Evolutionary conservation across 2,113 vertebrate species (phyloP).

Genomic region (Hirundichthys speculiger): DNA sequence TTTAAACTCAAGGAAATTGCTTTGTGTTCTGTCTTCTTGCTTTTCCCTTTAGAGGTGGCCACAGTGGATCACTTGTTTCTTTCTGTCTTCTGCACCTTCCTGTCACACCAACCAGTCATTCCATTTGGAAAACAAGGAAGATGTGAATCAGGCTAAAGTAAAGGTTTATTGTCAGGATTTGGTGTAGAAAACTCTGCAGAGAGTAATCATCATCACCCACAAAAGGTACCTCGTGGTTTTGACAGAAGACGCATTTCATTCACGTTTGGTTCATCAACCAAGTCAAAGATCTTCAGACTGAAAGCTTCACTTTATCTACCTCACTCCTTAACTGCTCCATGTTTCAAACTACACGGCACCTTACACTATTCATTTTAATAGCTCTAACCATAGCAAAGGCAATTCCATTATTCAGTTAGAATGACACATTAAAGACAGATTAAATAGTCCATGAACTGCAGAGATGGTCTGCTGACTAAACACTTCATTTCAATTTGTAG

Average conservation of each 20-base stretch:
- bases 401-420: slow-evolving; percentile 46
- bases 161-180: slow-evolving; percentile 13
- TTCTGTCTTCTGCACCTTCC: too few relatives aligned
- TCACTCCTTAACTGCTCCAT: slow-evolving; percentile 24
- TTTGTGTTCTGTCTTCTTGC: too few relatives aligned
- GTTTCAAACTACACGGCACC: slow-evolving; percentile 31
- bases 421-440: slow-evolving; percentile 35
- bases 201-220: slow-evolving; percentile 2
- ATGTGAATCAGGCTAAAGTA: background rate
- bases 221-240: background rate
- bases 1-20: too few relatives aligned
- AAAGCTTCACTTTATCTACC: slow-evolving; percentile 21
- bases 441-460: slow-evolving; percentile 38
- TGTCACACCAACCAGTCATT: too few relatives aligned
- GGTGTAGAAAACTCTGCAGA: slow-evolving; percentile 1
- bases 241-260: background rate
- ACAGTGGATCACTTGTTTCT: too few relatives aligned
- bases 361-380: slow-evolving; percentile 42
- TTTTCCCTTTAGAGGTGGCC: too few relatives aligned
- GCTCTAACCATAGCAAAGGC: slow-evolving; percentile 22
- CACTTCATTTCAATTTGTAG: background rate
- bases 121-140: background rate
- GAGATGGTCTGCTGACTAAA: slow-evolving; percentile 17
- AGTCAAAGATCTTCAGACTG: background rate
- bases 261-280: background rate